These are phyloP conservation scores for Xylocampa areola DNA, from an alignment of 2,888 invertebrate species.

Conservation along the genomic window DNA sequence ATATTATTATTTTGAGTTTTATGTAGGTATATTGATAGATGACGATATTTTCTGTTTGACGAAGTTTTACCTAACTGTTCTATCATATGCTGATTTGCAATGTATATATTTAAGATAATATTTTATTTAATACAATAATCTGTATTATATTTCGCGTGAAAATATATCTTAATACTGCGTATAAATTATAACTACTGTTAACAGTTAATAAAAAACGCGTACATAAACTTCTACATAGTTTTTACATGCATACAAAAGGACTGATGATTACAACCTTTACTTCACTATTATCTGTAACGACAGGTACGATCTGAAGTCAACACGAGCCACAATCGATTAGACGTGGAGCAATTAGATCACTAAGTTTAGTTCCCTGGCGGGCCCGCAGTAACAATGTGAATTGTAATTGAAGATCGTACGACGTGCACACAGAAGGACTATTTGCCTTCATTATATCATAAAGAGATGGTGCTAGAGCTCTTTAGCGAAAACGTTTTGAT, in stretches of 20 bases:
- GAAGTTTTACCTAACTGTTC: too few relatives aligned
- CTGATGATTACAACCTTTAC: conserved; percentile 30
- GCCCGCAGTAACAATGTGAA: conserved; percentile 55
- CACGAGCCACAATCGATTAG: conserved; percentile 60
- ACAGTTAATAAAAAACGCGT: too few relatives aligned
- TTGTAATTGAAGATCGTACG: conserved; percentile 55
- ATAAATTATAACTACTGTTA: too few relatives aligned
- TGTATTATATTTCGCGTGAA: too few relatives aligned
- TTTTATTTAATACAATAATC: too few relatives aligned
- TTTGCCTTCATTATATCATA: conserved; percentile 51
- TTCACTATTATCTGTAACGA: conserved; percentile 47
- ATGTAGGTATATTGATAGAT: too few relatives aligned
- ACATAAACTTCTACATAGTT: conserved; percentile 9
- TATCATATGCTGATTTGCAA: too few relatives aligned
- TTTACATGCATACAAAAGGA: conserved; percentile 3
- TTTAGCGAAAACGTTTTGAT: conserved; percentile 27
- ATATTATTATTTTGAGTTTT: too few relatives aligned
- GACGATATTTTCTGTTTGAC: too few relatives aligned
- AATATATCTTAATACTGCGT: too few relatives aligned
- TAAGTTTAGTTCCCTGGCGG: conserved; percentile 58
- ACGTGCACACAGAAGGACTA: conserved; percentile 45
- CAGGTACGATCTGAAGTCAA: conserved; percentile 39
- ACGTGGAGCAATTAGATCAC: conserved; percentile 61
- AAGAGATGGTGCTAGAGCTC: conserved; percentile 37
- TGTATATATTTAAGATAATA: too few relatives aligned